phyloP scores from a whole-genome alignment of 2,888 invertebrate genomes.

The Epiblema foenella region DNA sequence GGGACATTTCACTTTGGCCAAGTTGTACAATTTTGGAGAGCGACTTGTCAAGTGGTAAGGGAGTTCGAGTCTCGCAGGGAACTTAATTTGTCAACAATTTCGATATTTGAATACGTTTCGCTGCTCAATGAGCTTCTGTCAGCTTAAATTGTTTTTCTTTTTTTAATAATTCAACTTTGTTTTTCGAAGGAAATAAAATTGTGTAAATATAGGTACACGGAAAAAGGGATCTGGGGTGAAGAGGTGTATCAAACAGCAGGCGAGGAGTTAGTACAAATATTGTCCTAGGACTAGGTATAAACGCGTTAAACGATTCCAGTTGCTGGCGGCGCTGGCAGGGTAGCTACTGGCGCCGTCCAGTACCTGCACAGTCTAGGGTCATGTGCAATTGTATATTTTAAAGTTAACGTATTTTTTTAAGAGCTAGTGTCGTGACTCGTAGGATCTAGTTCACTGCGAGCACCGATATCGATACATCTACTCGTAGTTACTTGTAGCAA shows the following conservation, averaged over 20 bases:
- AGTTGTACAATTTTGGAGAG: constrained; percentile 76
- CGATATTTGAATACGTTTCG: constrained; percentile 84
- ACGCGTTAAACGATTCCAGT: too few species aligned
- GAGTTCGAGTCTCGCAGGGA: constrained; percentile 78
- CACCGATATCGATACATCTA: too few species aligned
- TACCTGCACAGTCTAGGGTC: too few species aligned
- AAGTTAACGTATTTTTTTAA: too few species aligned
- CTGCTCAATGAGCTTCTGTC: constrained; percentile 83
- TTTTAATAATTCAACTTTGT: constrained; percentile 65
- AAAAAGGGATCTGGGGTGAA: not conserved
- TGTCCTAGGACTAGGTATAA: too few species aligned
- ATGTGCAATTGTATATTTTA: too few species aligned
- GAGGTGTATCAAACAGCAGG: not conserved
- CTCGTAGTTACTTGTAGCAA: too few species aligned
- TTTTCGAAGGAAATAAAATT: constrained; percentile 50
- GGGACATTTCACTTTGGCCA: constrained; percentile 49
- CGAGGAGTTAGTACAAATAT: too few species aligned
- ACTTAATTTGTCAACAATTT: constrained; percentile 85
- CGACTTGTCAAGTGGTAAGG: constrained; percentile 81
- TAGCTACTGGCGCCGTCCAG: too few species aligned
- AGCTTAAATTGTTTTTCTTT: constrained; percentile 81
- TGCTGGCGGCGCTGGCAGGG: too few species aligned
- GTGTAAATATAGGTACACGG: constrained; percentile 19
- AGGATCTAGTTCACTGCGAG: too few species aligned
- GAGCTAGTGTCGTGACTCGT: too few species aligned